Conservation (phyloP, 2,113 vertebrate species). For the Rhinopomastus cyanomelas region DNA sequence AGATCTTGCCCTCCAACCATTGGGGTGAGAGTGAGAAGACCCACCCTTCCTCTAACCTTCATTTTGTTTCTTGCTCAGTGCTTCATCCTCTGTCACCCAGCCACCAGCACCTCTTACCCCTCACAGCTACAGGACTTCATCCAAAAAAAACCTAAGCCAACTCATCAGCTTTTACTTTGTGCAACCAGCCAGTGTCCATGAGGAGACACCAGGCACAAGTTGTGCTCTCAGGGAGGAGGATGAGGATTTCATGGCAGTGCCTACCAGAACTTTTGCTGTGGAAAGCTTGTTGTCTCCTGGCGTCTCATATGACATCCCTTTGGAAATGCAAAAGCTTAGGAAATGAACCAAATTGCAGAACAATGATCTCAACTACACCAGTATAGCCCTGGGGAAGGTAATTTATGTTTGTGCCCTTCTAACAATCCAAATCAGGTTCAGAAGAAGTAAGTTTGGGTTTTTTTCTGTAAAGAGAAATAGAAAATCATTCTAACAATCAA, state of each 20-base stretch:
- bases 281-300: neutral
- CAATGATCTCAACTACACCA: neutral
- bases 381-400: neutral
- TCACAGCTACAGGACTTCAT: neutral
- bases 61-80: neutral
- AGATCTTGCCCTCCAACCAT: neutral
- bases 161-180: rapidly evolving
- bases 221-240: neutral
- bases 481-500: neutral
- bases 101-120: neutral
- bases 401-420: neutral
- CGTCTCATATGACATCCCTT: neutral
- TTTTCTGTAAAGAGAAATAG: neutral
- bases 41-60: neutral
- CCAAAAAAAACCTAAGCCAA: neutral
- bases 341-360: neutral
- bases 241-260: neutral
- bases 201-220: neutral
- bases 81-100: neutral
- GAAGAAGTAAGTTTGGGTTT: neutral
- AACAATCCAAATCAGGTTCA: neutral
- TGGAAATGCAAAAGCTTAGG: neutral
- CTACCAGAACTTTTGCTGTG: neutral
- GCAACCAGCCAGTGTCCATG: rapidly evolving
- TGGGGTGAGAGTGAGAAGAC: neutral